Base-by-base conservation (phyloP, 1,140 invertebrate genomes). In the Euura saliciscinereae region DNA sequence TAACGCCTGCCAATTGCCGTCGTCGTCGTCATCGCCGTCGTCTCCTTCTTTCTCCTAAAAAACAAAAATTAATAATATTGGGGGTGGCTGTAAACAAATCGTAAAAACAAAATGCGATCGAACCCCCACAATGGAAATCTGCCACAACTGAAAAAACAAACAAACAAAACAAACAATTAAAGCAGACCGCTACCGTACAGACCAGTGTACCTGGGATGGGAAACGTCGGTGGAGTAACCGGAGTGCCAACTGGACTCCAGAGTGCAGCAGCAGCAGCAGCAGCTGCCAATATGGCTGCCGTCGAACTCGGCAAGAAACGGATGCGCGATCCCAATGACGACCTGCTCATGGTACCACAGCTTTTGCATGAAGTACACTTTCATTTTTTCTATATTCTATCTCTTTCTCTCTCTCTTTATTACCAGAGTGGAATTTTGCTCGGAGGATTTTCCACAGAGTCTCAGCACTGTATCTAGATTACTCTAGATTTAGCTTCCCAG, bases 331-430 rank as follows among this genome's bases (percentile, higher is more conserved):
- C 92, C 90, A 91, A 92, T 88, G 94, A 94, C 89, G 95, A 96
- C 91, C 90, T 96, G 91, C 92, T 96, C 93, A 94, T 96, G 95
- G 95, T 96, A 96, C 93, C 92, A 89, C 89, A 86, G 91, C 91
- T 91, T 90, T 88, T 90, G 89, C 89, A 90, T 90, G 89, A 78
- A 78, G 76, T 88, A 87, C 87, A 89, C 88, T 87, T 84, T 71
- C 71, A 73, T 70, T 75, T 68, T 72, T 75, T 70, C 70, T 72
- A 42, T 28, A 28, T 28, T 28, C 28, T 28, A 28, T 28, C 28
- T 28, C 28, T 28, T 28, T 28, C 28, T 28, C 28, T 28, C 28
- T 28, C 28, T 28, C 28, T 28, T 28, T 1, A 28, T 28, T 28
- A 28, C 28, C 28, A 28, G 28, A 28, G 28, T 28, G 28, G 28